phyloP scores from a whole-genome alignment of 2,797 vertebrate genomes.

The Cheirogaleus major region DNA sequence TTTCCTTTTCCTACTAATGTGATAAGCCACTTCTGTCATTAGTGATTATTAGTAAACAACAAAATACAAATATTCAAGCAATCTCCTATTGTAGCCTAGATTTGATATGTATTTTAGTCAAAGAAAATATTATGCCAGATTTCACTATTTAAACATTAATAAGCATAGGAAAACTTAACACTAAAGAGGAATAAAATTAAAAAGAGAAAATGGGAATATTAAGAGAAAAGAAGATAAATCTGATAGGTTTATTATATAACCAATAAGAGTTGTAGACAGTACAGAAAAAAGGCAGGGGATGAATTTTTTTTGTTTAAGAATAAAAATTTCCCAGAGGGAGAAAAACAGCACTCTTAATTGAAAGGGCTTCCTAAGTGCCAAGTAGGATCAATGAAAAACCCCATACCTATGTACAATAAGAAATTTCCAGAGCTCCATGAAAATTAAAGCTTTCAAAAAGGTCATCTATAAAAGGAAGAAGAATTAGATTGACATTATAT shows the following conservation, averaged over 20 bases:
- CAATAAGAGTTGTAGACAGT: neutral
- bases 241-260: neutral
- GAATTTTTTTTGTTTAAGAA: neutral
- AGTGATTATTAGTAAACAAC: neutral
- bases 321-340: neutral
- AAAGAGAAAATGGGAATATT: neutral
- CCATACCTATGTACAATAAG: neutral
- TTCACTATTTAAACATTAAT: conserved; percentile 23
- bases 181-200: conserved; percentile 4
- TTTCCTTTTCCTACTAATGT: neutral
- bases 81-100: neutral
- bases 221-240: neutral
- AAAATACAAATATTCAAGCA: conserved; percentile 39
- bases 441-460: conserved; percentile 26
- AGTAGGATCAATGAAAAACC: neutral
- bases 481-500: neutral
- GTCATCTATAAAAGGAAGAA: conserved; percentile 2
- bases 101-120: conserved; percentile 22
- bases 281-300: neutral
- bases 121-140: neutral
- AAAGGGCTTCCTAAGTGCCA: neutral
- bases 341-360: neutral
- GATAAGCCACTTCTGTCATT: neutral
- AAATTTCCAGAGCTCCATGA: conserved; percentile 31
- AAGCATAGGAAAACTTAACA: neutral